These are phyloP conservation scores for Nephrocerus scutellatus DNA, from an alignment of 2,888 invertebrate species.

Conservation along the genomic window DNA sequence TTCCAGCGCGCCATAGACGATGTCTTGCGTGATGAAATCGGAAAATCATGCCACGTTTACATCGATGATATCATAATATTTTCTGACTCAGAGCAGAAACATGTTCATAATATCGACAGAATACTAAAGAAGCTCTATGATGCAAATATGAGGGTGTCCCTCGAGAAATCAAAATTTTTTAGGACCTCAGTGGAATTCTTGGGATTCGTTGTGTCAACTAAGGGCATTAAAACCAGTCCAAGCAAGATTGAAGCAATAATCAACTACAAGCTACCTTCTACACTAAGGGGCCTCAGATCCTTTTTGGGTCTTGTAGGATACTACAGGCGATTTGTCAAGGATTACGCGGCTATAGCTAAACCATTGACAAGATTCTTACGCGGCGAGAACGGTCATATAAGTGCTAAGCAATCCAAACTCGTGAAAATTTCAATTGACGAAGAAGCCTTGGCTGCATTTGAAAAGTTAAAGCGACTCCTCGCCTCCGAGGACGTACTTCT, in stretches of 20 bases:
- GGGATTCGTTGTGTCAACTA: conserved; percentile 29
- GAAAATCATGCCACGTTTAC: conserved; percentile 6
- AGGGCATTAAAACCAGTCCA: conserved; percentile 20
- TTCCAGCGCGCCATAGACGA: no score
- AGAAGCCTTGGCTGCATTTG: conserved; percentile 16
- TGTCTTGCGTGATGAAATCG: conserved; percentile 1
- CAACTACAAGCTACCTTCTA: conserved; percentile 8
- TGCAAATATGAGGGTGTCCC: conserved; percentile 12
- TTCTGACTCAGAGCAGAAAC: conserved; percentile 6
- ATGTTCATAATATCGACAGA: conserved; percentile 8
- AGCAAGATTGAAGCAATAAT: conserved; percentile 10
- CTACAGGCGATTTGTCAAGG: conserved; percentile 15
- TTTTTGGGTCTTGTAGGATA: conserved; percentile 14
- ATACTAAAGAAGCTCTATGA: conserved; percentile 12
- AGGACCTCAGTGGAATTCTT: conserved; percentile 30
- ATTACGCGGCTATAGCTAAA: conserved; percentile 17
- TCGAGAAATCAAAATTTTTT: conserved; percentile 25
- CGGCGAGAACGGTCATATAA: conserved; percentile 15
- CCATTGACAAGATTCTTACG: conserved; percentile 16
- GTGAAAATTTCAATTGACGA: conserved; percentile 11
- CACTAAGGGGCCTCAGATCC: conserved; percentile 8
- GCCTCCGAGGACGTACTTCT: conserved; percentile 17
- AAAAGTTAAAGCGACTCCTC: conserved; percentile 12
- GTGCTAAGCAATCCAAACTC: conserved; percentile 13
- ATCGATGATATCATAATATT: no score